Evolutionary conservation across 2,797 vertebrate genomes (phyloP), one percentile per base, ranked within the genome.

Genomic region (Malacoraja senta): DNA sequence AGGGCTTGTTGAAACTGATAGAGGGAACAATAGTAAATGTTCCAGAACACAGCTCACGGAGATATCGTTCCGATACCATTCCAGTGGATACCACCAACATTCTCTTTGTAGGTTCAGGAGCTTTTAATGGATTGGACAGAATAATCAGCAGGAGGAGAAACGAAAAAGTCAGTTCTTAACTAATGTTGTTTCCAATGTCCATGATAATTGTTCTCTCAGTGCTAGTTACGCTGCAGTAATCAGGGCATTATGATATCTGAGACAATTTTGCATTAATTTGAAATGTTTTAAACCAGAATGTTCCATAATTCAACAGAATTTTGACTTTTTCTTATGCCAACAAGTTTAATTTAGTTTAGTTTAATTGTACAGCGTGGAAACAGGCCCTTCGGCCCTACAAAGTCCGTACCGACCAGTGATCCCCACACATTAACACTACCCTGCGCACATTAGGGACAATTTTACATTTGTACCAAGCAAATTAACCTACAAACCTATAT

Each of bases 121-220:
- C 99, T 93, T 99, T 99, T 94, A 99, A 99, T 94, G 99, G 99
- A 94, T 97, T 99, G 1, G 99, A 99, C 93, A 97, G 98, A 96
- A 98, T 99, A 95, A 99, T 99, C 95, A 99, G 99, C 97, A 97
- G 99, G 95, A 97, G 99, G 94, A 99, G 99, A 95, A 99, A 99
- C 94, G 99, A 99, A 94, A 99, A 99, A 97, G 99, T 98, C n/a
- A 26, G 12, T 72, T 74, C 68, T 71, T 26, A 91, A 35, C 19
- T n/a, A 91, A 53, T 53, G 12, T 91, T 91, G n/a, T 38, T 91
- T 91, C 32, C 38, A 72, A 91, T 2, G 24, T 53, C 38, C 21
- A n/a, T 65, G 29, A 61, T 63, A n/a, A 86, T 32, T 65, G 7
- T 63, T 86, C 29, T 77, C n/a, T 86, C 29, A 63, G 3, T 83